Evolutionary conservation across 2,888 invertebrate species (phyloP).

Genomic region (Andrena hattorfiana): DNA sequence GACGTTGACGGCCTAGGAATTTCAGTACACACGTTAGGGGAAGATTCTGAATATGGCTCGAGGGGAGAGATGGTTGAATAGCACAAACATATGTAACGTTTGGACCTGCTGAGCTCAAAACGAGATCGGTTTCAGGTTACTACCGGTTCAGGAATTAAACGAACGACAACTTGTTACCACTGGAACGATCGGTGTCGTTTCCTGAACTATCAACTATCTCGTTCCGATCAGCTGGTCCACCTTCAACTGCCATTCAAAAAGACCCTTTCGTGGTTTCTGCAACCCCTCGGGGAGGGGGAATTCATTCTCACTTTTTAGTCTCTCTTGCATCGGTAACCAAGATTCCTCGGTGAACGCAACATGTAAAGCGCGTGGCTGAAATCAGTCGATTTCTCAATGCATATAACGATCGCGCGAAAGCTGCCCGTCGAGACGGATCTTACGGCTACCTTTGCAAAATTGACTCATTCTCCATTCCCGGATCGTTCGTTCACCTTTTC

Average conservation of each 20-base stretch:
- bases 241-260: slow-evolving; percentile 1
- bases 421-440: slow-evolving; percentile 1
- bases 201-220: neutral
- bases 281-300: slow-evolving; percentile 11
- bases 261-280: slow-evolving; percentile 15
- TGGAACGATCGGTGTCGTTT: neutral
- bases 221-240: slow-evolving; percentile 40
- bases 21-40: slow-evolving; percentile 11
- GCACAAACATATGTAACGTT: slow-evolving; percentile 35
- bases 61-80: slow-evolving; percentile 21
- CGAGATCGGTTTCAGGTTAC: slow-evolving; percentile 15
- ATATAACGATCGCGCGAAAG: neutral
- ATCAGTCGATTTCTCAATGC: neutral
- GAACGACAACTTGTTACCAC: neutral
- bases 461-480: slow-evolving; percentile 15
- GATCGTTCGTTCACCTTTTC: slow-evolving; percentile 24
- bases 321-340: slow-evolving; percentile 46
- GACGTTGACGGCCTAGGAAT: neutral
- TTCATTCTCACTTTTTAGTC: slow-evolving; percentile 29
- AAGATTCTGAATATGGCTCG: slow-evolving; percentile 26
- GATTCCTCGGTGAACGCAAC: slow-evolving; percentile 8
- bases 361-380: slow-evolving; percentile 1
- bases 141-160: neutral
- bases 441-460: slow-evolving; percentile 32
- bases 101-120: slow-evolving; percentile 42